Base-by-base conservation (phyloP, 2,888 invertebrate species). In the Cactoblastis cactorum region DNA sequence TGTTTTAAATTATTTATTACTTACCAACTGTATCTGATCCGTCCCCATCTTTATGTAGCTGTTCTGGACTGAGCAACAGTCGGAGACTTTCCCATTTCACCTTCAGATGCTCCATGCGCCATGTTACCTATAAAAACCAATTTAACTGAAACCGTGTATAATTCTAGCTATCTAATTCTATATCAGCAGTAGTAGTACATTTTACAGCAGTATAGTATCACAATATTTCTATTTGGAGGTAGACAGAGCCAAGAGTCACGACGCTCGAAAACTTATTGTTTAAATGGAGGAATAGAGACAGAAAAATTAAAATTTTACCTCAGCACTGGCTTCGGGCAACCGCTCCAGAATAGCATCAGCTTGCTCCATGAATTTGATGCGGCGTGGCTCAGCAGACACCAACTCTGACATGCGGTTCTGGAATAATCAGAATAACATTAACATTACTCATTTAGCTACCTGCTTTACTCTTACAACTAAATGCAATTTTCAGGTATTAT, bases 21-120 rank as follows among this genome's bases (percentile, higher is more conserved):
- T 74, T 52, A 88, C 89, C 89, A 52, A 87, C 83, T 50, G 77
- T 77, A 51, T 88, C 87, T 14, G 80, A 69, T 52, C 67, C 71
- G 11, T 87, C 83, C 52, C 80, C 87, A 18, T 85, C 78, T n/a
- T 62, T 71, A 35, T 72, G 69, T 60, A 71, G 76, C 67, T 91
- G 91, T 54, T 92, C 86, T 53, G 91, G 93, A 69, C 92, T 92
- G 67, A 95, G 92, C 63, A 93, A 91, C 65, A 93, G 90, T 59
- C 94, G 93, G 53, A 96, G 91, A 48, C 93, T 91, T 71, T 94
- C 94, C 96, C 96, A 96, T 80, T 95, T 95, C 53, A 92, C 91
- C 74, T 94, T 95, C 58, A 96, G 88, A 71, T 94, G 93, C 68
- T 93, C 92, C 59, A 95, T 92, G 58, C 94, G 91, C 92, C 94